Percentiles rank a stretch among this genome's conserved stretches.
phyloP scores from a whole-genome alignment of 1,140 invertebrate species.

The Dolichoris vasculosae region DNA sequence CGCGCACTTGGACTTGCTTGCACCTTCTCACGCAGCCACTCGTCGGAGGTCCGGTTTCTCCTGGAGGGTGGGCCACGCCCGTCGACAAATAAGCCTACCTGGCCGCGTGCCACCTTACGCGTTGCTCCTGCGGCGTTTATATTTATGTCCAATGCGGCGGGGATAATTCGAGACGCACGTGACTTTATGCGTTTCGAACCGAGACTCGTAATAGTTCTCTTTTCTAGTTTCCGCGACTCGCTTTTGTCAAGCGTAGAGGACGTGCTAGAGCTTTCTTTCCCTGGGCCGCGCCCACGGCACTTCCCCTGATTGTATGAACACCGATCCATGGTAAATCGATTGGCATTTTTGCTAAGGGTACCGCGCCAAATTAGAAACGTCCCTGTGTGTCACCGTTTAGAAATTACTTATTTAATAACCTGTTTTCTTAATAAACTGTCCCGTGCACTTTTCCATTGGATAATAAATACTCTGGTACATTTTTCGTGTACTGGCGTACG shows the following conservation, averaged over 20 bases:
- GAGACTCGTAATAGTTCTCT: background rate
- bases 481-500: too few relatives aligned
- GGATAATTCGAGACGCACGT: conserved; percentile 40
- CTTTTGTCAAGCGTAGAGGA: background rate
- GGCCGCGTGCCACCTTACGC: background rate
- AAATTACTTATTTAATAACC: background rate
- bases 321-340: background rate
- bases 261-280: background rate
- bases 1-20: too few relatives aligned
- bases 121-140: background rate
- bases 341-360: background rate
- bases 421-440: background rate
- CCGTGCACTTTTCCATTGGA: too few relatives aligned
- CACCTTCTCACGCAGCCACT: background rate
- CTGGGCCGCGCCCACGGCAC: background rate
- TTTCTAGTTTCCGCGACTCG: background rate
- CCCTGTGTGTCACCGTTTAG: background rate
- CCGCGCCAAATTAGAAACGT: background rate
- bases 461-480: too few relatives aligned
- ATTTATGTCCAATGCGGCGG: conserved; percentile 7
- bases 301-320: background rate
- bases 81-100: background rate
- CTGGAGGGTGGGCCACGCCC: conserved; percentile 23
- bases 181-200: background rate
- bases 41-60: conserved; percentile 37